Percentiles rank a stretch among this genome's conserved stretches.
Conservation (phyloP, 1,140 invertebrate species). For the Formica selysi region DNA sequence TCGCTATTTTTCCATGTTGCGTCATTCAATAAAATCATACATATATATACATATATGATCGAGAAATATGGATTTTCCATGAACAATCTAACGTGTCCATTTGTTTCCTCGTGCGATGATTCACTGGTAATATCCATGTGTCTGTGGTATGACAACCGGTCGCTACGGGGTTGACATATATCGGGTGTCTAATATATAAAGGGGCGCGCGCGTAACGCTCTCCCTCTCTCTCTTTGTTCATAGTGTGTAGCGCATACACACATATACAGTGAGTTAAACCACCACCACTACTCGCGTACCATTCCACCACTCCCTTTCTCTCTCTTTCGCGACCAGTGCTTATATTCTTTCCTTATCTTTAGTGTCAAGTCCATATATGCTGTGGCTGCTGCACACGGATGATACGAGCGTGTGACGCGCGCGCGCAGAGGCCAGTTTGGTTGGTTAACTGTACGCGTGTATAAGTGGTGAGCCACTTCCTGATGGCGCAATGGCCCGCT, state of each 20-base stretch:
- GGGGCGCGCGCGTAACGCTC: not conserved
- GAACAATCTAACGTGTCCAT: not conserved
- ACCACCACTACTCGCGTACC: not conserved
- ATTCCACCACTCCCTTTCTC: constrained; percentile 7
- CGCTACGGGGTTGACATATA: constrained; percentile 53
- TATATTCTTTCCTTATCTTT: constrained; percentile 69
- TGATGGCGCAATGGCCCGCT: constrained; percentile 81
- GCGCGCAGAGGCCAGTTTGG: constrained; percentile 45
- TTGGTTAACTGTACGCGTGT: constrained; percentile 73
- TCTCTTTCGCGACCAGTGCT: constrained; percentile 23
- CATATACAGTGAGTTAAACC: constrained; percentile 47
- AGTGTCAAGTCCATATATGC: constrained; percentile 63
- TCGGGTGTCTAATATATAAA: constrained; percentile 41
- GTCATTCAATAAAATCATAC: not conserved
- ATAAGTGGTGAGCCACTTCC: constrained; percentile 80
- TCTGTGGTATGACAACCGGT: constrained; percentile 8
- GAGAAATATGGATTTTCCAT: not conserved
- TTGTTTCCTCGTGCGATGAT: not conserved
- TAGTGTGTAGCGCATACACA: not conserved
- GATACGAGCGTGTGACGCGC: not conserved
- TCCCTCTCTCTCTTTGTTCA: not conserved
- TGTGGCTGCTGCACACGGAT: constrained; percentile 20
- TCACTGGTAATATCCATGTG: not conserved
- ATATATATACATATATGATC: not conserved
- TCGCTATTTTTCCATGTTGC: not conserved